A percentile compares a stretch with the other conserved stretches of the same genome.
These are phyloP conservation scores for Drosophila sulfurigaster DNA, from an alignment of 1,140 invertebrate species.

Conservation along the genomic window DNA sequence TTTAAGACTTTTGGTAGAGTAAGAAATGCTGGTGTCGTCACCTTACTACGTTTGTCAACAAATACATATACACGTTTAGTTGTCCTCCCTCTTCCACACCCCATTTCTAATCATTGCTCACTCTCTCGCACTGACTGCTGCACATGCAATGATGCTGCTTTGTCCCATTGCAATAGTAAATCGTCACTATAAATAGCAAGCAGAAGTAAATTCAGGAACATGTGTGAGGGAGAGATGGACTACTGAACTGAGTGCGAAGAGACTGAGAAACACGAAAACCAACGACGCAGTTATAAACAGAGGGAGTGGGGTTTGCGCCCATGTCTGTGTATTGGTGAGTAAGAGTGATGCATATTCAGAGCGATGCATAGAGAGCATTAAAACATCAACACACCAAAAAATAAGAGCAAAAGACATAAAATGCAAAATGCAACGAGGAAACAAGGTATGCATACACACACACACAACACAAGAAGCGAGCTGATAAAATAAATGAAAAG, in stretches of 20 bases:
- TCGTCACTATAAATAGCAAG: conserved; percentile 70
- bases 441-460: conserved; percentile 26
- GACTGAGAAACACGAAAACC: conserved; percentile 26
- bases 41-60: conserved; percentile 34
- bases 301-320: neutral
- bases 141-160: conserved; percentile 23
- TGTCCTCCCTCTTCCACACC: conserved; percentile 6
- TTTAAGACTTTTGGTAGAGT: conserved; percentile 25
- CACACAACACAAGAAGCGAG: conserved; percentile 10
- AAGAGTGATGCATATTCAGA: conserved; percentile 24
- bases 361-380: conserved; percentile 15
- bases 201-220: conserved; percentile 67
- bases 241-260: no score
- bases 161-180: conserved; percentile 54
- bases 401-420: conserved; percentile 44
- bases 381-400: conserved; percentile 37
- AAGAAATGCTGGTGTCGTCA: conserved; percentile 4
- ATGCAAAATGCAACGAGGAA: conserved; percentile 49
- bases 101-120: conserved; percentile 15
- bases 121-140: neutral
- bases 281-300: conserved; percentile 50
- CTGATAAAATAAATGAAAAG: conserved; percentile 56
- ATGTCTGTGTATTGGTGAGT: conserved; percentile 13
- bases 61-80: conserved; percentile 1
- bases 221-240: conserved; percentile 41